Evolutionary conservation across 2,797 vertebrate species (phyloP), one percentile per base, ranked within the genome.

Genomic region (Xerus rutilus): DNA sequence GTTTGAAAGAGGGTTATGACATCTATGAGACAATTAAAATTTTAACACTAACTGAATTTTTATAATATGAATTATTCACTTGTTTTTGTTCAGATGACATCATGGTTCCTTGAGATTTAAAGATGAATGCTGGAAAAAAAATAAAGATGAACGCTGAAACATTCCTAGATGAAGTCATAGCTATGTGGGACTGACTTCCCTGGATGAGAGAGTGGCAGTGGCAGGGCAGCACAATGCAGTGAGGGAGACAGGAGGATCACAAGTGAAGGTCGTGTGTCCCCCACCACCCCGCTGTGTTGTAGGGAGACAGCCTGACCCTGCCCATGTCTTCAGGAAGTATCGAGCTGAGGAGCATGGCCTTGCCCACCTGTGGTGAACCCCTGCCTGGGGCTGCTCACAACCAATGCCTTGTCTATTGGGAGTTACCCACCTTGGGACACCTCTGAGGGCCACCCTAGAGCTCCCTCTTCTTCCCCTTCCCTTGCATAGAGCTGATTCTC

Each of bases 161-260:
- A 9, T 74, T 35, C 69, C 4, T 21, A 64, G 76, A 52, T 62
- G 69, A 28, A 39, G 17, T 49, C 4, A 67, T 3, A 9, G 45
- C 7, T 25, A 21, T 5, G 57, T 73, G 62, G 35, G 9, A 10
- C 73, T 39, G 21, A 65, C n/a, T 72, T 73, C 47, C 21, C 28
- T 5, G 20, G 30, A 9, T 21, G 49, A 12, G 4, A 5, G 45
- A 23, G 76, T 21, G 7, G 35, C 7, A 10, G 10, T 15, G 18
- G 3, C 32, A 39, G 28, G 13, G 35, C 1, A 30, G 64, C 3
- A 23, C 30, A 2, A 17, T 25, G 45, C 1, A 1, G 3, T 18
- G 3, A 10, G 18, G 35, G 30, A 8, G 0, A 21, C 5, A 1
- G 5, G 10, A 35, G 28, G 1, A 1, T 45, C 21, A 4, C 69